Conservation (phyloP, 1,140 invertebrate species). For the Diabrotica virgifera region DNA sequence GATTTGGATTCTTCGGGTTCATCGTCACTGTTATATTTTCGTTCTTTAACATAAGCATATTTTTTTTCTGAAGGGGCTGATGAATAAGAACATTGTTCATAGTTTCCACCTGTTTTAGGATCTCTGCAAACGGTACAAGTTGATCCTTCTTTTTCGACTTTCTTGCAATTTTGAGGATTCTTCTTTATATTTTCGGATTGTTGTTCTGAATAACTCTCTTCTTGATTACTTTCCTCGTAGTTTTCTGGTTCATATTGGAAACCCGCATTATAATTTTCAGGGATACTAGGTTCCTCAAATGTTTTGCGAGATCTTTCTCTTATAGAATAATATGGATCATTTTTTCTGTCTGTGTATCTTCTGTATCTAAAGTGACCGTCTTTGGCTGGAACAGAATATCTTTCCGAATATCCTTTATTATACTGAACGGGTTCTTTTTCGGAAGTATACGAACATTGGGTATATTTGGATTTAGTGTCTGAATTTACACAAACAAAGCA, state of each 20-base stretch:
- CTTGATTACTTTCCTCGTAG: slow-evolving; percentile 30
- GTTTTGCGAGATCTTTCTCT: slow-evolving; percentile 34
- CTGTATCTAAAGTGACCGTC: slow-evolving; percentile 33
- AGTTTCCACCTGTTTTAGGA: slow-evolving; percentile 65
- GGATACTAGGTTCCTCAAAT: slow-evolving; percentile 25
- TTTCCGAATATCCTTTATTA: slow-evolving; percentile 40
- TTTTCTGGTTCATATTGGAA: slow-evolving; percentile 32
- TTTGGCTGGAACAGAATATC: slow-evolving; percentile 35
- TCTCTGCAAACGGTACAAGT: slow-evolving; percentile 66
- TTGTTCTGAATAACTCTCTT: slow-evolving; percentile 52
- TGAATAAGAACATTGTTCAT: slow-evolving; percentile 68
- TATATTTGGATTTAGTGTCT: slow-evolving; percentile 49
- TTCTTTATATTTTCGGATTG: slow-evolving; percentile 57
- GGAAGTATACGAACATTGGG: slow-evolving; percentile 51
- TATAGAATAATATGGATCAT: slow-evolving; percentile 42
- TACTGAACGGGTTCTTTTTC: slow-evolving; percentile 44
- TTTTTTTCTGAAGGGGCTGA: slow-evolving; percentile 66
- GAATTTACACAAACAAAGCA: slow-evolving; percentile 56
- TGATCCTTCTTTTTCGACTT: slow-evolving; percentile 61
- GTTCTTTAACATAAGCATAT: slow-evolving; percentile 63
- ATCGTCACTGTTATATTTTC: slow-evolving; percentile 55
- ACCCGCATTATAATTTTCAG: slow-evolving; percentile 22
- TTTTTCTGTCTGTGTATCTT: slow-evolving; percentile 32
- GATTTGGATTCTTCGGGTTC: slow-evolving; percentile 47
- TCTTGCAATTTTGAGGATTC: slow-evolving; percentile 60